These are phyloP conservation scores for Tadarida brasiliensis DNA, from an alignment of 2,797 vertebrate species.

Conservation along the genomic window DNA sequence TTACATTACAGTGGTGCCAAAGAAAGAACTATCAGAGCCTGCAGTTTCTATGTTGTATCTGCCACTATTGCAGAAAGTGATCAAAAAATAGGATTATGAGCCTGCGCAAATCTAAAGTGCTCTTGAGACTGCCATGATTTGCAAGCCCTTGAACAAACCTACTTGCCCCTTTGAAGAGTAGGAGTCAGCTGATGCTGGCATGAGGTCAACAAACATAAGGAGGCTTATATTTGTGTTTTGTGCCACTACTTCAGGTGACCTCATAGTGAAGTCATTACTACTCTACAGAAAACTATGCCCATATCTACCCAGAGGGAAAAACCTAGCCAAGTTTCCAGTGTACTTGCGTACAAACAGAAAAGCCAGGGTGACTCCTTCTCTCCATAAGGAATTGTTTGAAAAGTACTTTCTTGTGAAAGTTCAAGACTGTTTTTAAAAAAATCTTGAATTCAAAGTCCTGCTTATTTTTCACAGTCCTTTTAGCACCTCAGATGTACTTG, in stretches of 20 bases:
- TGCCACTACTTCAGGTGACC: constrained; percentile 43
- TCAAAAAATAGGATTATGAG: background rate
- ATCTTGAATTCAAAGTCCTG: constrained; percentile 51
- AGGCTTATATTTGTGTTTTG: constrained; percentile 38
- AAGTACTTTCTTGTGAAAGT: constrained; percentile 59
- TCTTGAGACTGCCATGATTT: background rate
- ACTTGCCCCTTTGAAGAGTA: constrained; percentile 48
- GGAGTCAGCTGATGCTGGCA: background rate
- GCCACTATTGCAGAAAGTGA: background rate
- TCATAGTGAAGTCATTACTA: constrained; percentile 47
- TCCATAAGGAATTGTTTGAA: constrained; percentile 32
- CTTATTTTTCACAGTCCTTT: constrained; percentile 20
- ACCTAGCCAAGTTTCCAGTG: constrained; percentile 31
- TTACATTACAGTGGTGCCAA: background rate
- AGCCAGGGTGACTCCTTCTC: constrained; percentile 8
- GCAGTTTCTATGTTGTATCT: background rate
- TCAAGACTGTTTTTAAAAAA: constrained; percentile 30
- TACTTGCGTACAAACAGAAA: constrained; percentile 21
- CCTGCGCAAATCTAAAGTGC: background rate
- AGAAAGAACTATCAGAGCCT: background rate
- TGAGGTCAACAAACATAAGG: constrained; percentile 40
- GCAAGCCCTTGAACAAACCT: constrained; percentile 36
- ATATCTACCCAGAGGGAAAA: constrained; percentile 15
- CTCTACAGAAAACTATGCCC: constrained; percentile 32
- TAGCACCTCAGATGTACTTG: background rate